phyloP scores from a whole-genome alignment of 1,140 invertebrate species.

The Spodoptera litura region DNA sequence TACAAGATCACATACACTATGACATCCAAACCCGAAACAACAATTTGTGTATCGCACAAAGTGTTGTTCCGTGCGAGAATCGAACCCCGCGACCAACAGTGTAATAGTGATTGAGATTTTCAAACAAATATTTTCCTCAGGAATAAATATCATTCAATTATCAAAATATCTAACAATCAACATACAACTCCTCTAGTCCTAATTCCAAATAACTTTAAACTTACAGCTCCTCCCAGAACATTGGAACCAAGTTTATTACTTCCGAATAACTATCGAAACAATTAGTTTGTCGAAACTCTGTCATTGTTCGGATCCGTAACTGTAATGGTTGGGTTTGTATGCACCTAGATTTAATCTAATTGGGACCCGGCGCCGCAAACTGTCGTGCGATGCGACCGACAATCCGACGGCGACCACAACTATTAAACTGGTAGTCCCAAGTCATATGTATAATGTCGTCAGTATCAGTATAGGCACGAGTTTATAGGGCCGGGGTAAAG shows the following conservation, averaged over 20 bases:
- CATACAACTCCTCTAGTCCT: not conserved
- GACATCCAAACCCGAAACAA: too few relatives aligned
- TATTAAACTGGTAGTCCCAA: conserved; percentile 33
- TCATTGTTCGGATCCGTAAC: conserved; percentile 33
- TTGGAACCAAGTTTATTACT: conserved; percentile 21
- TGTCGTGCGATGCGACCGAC: conserved; percentile 57
- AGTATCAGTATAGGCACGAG: not conserved
- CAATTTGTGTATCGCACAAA: too few relatives aligned
- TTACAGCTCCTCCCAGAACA: not conserved
- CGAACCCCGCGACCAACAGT: too few relatives aligned
- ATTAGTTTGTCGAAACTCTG: conserved; percentile 42
- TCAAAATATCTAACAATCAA: too few relatives aligned
- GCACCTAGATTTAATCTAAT: conserved; percentile 64
- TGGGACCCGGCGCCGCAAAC: conserved; percentile 55
- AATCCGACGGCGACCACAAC: conserved; percentile 55
- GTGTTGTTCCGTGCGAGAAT: too few relatives aligned
- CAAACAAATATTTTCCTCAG: too few relatives aligned
- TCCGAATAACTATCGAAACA: conserved; percentile 42
- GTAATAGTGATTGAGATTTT: too few relatives aligned
- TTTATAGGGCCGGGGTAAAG: conserved; percentile 1
- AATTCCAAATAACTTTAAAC: not conserved
- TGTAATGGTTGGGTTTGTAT: conserved; percentile 34
- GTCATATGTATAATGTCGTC: conserved; percentile 24
- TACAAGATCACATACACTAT: too few relatives aligned
- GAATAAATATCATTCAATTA: too few relatives aligned